Conservation (phyloP, 2,888 invertebrate species). For the Andrena praecox region DNA sequence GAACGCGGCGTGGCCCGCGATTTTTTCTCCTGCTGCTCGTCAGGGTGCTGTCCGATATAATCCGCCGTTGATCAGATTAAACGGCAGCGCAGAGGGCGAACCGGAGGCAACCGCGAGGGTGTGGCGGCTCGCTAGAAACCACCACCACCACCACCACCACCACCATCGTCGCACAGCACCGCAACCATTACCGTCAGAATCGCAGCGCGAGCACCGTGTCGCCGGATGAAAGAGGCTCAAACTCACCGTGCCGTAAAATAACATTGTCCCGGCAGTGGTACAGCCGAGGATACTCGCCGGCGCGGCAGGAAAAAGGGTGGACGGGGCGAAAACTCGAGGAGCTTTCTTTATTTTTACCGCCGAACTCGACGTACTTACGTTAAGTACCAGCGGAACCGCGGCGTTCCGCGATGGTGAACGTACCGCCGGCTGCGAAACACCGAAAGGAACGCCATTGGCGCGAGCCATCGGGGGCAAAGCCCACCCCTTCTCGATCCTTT, state of each 20-base stretch:
- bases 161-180: slow-evolving; percentile 44
- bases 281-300: slow-evolving; percentile 46
- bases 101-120: slow-evolving; percentile 65
- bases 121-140: slow-evolving; percentile 64
- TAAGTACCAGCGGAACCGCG: slow-evolving; percentile 74
- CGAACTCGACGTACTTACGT: slow-evolving; percentile 77
- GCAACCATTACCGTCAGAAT: slow-evolving; percentile 67
- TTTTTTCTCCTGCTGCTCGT: slow-evolving; percentile 67
- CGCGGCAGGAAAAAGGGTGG: slow-evolving; percentile 39
- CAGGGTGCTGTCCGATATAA: slow-evolving; percentile 81
- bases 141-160: slow-evolving; percentile 45
- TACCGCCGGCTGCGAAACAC: slow-evolving; percentile 45
- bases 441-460: slow-evolving; percentile 51
- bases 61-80: slow-evolving; percentile 85
- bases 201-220: slow-evolving; percentile 73
- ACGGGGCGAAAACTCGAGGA: slow-evolving; percentile 62
- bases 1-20: slow-evolving; percentile 17
- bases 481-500: not conserved
- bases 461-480: slow-evolving; percentile 14
- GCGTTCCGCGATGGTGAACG: slow-evolving; percentile 46
- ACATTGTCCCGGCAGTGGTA: slow-evolving; percentile 78
- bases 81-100: slow-evolving; percentile 77
- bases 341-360: slow-evolving; percentile 76
- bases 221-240: slow-evolving; percentile 85
- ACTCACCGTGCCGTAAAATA: slow-evolving; percentile 84